phyloP scores from a whole-genome alignment of 2,113 vertebrate genomes.

The Osmerus eperlanus region DNA sequence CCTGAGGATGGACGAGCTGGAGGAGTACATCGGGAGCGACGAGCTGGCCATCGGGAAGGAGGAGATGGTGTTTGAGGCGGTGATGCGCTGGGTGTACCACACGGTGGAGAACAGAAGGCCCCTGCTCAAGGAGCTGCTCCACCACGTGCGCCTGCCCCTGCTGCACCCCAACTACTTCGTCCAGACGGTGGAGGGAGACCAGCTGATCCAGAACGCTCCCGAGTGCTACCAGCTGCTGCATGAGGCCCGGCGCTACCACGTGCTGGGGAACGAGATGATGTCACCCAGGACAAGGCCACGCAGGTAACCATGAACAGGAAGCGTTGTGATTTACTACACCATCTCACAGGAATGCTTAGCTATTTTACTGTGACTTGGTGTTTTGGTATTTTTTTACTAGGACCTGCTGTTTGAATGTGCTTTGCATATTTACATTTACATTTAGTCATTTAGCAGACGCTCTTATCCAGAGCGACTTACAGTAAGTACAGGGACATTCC shows the following conservation, averaged over 20 bases:
- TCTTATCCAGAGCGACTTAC: too few relatives aligned
- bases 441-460: too few relatives aligned
- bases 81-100: constrained; percentile 97
- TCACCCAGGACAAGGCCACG: constrained; percentile 94
- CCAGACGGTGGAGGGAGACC: constrained; percentile 96
- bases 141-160: constrained; percentile 89
- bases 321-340: background rate
- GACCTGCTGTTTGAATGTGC: too few relatives aligned
- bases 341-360: too few relatives aligned
- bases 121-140: constrained; percentile 86
- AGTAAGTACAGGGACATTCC: too few relatives aligned
- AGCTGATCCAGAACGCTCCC: constrained; percentile 91
- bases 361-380: too few relatives aligned
- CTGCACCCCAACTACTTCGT: constrained; percentile 98
- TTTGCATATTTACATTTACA: too few relatives aligned
- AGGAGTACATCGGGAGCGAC: constrained; percentile 89
- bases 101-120: constrained; percentile 80
- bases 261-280: constrained; percentile 99
- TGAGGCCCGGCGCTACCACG: constrained; percentile 93
- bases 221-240: constrained; percentile 97
- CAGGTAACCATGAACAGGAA: constrained; percentile 74
- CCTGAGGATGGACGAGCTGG: constrained; percentile 88
- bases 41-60: constrained; percentile 90
- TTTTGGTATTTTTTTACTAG: too few relatives aligned
- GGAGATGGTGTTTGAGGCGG: constrained; percentile 92